A percentile compares a stretch with the other conserved stretches of the same genome.
phyloP scores from a whole-genome alignment of 2,888 invertebrate species.

The Chamaedrilus cognettii region DNA sequence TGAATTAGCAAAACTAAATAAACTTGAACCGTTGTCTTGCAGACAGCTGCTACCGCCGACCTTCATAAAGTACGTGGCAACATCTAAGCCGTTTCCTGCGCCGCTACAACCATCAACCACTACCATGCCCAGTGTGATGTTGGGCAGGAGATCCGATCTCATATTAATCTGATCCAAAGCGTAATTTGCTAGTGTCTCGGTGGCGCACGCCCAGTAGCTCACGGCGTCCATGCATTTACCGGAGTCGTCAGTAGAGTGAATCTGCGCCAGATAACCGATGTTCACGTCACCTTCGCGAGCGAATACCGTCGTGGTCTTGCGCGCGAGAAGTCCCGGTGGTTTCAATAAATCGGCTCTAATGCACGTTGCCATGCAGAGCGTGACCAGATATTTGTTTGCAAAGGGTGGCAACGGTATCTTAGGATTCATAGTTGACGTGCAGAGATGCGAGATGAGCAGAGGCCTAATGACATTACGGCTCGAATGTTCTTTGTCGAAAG shows the following conservation, averaged over 20 bases:
- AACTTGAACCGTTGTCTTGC: no score
- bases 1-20: no score
- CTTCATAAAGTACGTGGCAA: background rate
- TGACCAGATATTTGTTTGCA: no score
- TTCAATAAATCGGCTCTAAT: no score
- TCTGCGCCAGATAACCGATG: background rate
- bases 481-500: no score
- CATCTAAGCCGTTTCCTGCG: background rate
- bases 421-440: no score
- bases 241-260: background rate
- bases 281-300: background rate
- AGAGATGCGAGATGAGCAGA: no score
- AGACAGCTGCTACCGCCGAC: no score
- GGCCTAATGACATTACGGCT: no score
- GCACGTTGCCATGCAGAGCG: no score
- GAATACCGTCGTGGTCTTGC: background rate
- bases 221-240: background rate
- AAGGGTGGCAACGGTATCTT: no score
- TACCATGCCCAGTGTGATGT: slow-evolving; percentile 1
- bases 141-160: background rate
- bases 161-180: background rate
- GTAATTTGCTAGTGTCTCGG: background rate
- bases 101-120: background rate
- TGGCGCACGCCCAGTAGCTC: background rate
- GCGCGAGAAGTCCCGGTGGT: background rate